Evolutionary conservation across 1,140 invertebrate species (phyloP), one percentile per base, ranked within the genome.

Genomic region (Asbolus verrucosus): DNA sequence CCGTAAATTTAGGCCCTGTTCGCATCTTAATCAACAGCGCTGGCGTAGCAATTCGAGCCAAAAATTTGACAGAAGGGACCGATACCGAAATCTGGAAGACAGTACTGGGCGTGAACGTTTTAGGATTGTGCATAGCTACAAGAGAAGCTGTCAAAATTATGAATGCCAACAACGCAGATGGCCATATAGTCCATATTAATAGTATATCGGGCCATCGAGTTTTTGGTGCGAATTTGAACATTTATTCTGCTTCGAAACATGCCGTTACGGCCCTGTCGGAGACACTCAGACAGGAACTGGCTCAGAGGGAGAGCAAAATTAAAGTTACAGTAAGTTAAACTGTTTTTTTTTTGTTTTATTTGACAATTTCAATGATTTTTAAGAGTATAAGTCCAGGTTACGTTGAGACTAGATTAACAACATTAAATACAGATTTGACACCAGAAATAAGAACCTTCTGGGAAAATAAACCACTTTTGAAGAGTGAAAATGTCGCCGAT

Each of bases 171-270:
- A n/a, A n/a, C n/a, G n/a, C n/a, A n/a, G n/a, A n/a, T n/a, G n/a
- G n/a, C n/a, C n/a, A n/a, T n/a, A n/a, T n/a, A n/a, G n/a, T n/a
- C n/a, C n/a, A n/a, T n/a, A n/a, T n/a, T n/a, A n/a, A n/a, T 8
- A n/a, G n/a, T 8, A 5, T 8, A 8, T 5, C 27, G 4, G 27
- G 9, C 4, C 27, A 30, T 30, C 27, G 4, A 5, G 4, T 30
- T 8, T 8, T 8, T 8, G 27, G 4, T 30, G 27, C 27, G 4
- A 30, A 30, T 8, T 30, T 0, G 39, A 11, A 11, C 1, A 83
- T 88, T 65, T 89, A 89, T 78, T 78, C 82, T 19, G 86, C 86
- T 1, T 86, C 85, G 6, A 89, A 89, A 76, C 83, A 83, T 76
- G n/a, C n/a, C n/a, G n/a, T n/a, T n/a, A n/a, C n/a, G n/a, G n/a